These are phyloP conservation scores for Apodemia duryi DNA, from an alignment of 2,888 invertebrate genomes.

Conservation along the genomic window DNA sequence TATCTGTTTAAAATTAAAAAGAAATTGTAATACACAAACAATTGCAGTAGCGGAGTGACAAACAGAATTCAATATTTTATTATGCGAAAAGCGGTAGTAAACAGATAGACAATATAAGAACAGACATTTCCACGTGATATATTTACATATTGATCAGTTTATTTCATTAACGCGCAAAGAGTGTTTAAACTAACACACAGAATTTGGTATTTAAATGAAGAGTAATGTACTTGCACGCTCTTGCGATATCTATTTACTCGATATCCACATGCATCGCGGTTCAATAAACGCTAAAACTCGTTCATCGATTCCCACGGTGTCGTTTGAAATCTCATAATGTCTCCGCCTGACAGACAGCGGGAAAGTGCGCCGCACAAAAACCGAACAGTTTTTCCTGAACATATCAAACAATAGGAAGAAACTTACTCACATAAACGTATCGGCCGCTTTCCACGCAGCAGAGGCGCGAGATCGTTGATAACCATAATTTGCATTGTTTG, in stretches of 20 bases:
- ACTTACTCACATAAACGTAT: slow-evolving; percentile 61
- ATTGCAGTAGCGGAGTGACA: background rate
- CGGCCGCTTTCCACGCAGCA: slow-evolving; percentile 60
- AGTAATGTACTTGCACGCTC: background rate
- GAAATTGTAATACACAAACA: background rate
- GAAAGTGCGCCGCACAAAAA: slow-evolving; percentile 57
- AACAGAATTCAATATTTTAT: background rate
- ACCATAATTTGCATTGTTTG: slow-evolving; percentile 74
- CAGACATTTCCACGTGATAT: background rate
- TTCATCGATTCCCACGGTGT: slow-evolving; percentile 41
- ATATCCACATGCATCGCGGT: background rate
- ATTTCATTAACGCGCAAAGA: background rate
- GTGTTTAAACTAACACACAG: background rate
- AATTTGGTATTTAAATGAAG: background rate
- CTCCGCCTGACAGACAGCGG: slow-evolving; percentile 38
- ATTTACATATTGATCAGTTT: background rate
- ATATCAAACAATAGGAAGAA: slow-evolving; percentile 70
- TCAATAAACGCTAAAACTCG: slow-evolving; percentile 13
- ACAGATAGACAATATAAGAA: background rate
- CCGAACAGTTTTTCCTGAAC: slow-evolving; percentile 46
- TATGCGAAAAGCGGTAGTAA: background rate
- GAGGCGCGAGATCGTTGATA: slow-evolving; percentile 55
- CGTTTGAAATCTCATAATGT: slow-evolving; percentile 28
- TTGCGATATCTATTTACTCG: background rate
- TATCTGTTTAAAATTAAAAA: background rate